Percentiles rank a stretch among this genome's conserved stretches.
phyloP scores from a whole-genome alignment of 2,113 vertebrate species.

The Solea senegalensis region DNA sequence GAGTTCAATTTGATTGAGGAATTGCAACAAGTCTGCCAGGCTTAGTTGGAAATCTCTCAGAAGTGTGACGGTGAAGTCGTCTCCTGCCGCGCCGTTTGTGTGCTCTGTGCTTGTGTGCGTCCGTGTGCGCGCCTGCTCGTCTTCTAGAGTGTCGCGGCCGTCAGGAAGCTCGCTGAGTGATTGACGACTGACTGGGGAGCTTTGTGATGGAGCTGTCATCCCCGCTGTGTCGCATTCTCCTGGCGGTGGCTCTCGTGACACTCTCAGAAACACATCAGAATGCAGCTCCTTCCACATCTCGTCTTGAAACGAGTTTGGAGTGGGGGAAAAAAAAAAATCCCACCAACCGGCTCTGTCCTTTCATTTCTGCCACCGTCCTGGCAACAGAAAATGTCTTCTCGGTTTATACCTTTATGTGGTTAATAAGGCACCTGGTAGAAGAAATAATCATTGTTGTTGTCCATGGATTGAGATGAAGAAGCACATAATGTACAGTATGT shows the following conservation, averaged over 20 bases:
- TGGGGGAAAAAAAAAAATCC: slow-evolving; percentile 27
- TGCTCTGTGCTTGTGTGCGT: slow-evolving; percentile 22
- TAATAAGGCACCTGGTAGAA: too few relatives aligned
- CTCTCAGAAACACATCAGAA: slow-evolving; percentile 61
- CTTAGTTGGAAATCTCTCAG: slow-evolving; percentile 51
- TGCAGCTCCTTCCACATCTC: slow-evolving; percentile 52
- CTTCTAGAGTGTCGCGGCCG: slow-evolving; percentile 45
- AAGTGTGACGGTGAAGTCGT: slow-evolving; percentile 33
- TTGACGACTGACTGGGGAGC: slow-evolving; percentile 72
- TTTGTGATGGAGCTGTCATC: slow-evolving; percentile 75
- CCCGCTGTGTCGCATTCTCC: slow-evolving; percentile 66
- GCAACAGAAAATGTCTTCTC: slow-evolving; percentile 16
- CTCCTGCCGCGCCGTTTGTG: slow-evolving; percentile 40
- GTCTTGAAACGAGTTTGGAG: slow-evolving; percentile 54
- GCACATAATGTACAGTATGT: too few relatives aligned
- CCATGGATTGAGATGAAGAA: too few relatives aligned
- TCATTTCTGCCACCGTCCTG: slow-evolving; percentile 9
- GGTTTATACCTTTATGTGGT: too few relatives aligned
- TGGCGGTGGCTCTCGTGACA: slow-evolving; percentile 65
- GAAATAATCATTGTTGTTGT: too few relatives aligned
- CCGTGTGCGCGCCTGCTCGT: slow-evolving; percentile 37
- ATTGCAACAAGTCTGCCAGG: slow-evolving; percentile 46
- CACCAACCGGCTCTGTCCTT: slow-evolving; percentile 2
- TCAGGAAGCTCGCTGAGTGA: slow-evolving; percentile 69
- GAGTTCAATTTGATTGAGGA: slow-evolving; percentile 52